A percentile compares a stretch with the other conserved stretches of the same genome.
These are phyloP conservation scores for Trinectes maculatus DNA, from an alignment of 2,113 vertebrate genomes.

Conservation along the genomic window DNA sequence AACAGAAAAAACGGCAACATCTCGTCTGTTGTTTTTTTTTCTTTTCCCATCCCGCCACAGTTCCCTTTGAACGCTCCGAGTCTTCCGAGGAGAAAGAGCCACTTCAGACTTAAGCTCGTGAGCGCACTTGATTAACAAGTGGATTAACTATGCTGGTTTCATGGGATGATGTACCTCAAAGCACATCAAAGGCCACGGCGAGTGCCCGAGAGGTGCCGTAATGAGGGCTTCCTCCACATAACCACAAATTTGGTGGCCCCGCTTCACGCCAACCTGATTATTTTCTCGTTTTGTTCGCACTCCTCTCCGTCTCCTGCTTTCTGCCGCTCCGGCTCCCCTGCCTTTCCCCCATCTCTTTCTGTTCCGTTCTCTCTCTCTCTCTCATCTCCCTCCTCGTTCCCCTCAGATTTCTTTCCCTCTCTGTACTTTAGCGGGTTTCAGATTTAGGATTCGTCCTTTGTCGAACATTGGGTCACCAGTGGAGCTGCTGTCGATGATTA, in stretches of 20 bases:
- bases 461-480: slow-evolving; percentile 1
- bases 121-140: slow-evolving; percentile 85
- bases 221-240: slow-evolving; percentile 76
- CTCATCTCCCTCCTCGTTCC: slow-evolving; percentile 50
- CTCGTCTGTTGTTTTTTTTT: slow-evolving; percentile 64
- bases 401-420: slow-evolving; percentile 45
- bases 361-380: not conserved
- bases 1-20: no score
- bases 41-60: slow-evolving; percentile 57
- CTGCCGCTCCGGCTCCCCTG: slow-evolving; percentile 29
- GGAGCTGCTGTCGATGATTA: slow-evolving; percentile 13
- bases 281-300: slow-evolving; percentile 62
- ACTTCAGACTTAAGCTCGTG: slow-evolving; percentile 80
- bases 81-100: slow-evolving; percentile 76
- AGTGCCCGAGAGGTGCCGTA: slow-evolving; percentile 81
- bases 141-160: slow-evolving; percentile 84
- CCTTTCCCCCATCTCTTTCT: slow-evolving; percentile 15
- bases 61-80: slow-evolving; percentile 75
- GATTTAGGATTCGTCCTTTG: slow-evolving; percentile 17
- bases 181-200: slow-evolving; percentile 83
- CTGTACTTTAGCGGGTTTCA: slow-evolving; percentile 43
- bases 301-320: slow-evolving; percentile 33
- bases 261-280: slow-evolving; percentile 68
- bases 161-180: slow-evolving; percentile 83
- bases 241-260: slow-evolving; percentile 71